A percentile compares a stretch with the other conserved stretches of the same genome.
Conservation (phyloP, 2,888 invertebrate genomes). For the Silvanus unidentatus region DNA sequence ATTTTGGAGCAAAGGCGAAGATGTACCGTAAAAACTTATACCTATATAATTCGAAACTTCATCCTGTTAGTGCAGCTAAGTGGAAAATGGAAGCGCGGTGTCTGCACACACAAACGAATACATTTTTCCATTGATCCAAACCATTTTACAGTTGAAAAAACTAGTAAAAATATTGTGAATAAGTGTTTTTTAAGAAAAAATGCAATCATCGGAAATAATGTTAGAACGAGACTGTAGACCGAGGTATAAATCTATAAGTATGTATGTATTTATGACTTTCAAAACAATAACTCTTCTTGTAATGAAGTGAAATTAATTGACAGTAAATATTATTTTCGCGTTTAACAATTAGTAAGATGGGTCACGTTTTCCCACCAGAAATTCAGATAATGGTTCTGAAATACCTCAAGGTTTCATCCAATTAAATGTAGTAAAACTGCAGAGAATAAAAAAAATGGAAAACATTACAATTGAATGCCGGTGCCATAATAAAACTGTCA, state of each 20-base stretch:
- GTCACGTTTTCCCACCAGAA: constrained; percentile 11
- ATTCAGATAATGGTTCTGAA: constrained; percentile 8
- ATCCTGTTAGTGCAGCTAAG: constrained; percentile 42
- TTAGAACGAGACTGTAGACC: too few species aligned
- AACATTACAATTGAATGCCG: constrained; percentile 14
- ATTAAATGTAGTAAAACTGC: constrained; percentile 19
- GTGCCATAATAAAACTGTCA: constrained; percentile 27
- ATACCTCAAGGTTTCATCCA: constrained; percentile 17
- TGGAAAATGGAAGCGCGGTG: constrained; percentile 38
- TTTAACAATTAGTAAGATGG: too few species aligned
- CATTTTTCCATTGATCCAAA: constrained; percentile 18
- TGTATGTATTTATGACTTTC: too few species aligned
- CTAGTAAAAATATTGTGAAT: too few species aligned
- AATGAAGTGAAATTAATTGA: too few species aligned
- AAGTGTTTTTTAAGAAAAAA: too few species aligned
- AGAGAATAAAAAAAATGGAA: constrained; percentile 10
- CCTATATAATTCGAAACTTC: constrained; percentile 18
- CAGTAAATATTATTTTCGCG: too few species aligned
- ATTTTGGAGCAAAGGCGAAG: not conserved
- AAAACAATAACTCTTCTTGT: too few species aligned
- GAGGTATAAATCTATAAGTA: too few species aligned
- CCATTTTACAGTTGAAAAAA: constrained; percentile 8
- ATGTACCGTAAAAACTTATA: constrained; percentile 13
- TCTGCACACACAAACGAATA: constrained; percentile 21
- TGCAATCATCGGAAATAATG: too few species aligned